Percentiles rank a stretch among this genome's conserved stretches.
phyloP scores from a whole-genome alignment of 2,113 vertebrate species.

The Dendropsophus ebraccatus region DNA sequence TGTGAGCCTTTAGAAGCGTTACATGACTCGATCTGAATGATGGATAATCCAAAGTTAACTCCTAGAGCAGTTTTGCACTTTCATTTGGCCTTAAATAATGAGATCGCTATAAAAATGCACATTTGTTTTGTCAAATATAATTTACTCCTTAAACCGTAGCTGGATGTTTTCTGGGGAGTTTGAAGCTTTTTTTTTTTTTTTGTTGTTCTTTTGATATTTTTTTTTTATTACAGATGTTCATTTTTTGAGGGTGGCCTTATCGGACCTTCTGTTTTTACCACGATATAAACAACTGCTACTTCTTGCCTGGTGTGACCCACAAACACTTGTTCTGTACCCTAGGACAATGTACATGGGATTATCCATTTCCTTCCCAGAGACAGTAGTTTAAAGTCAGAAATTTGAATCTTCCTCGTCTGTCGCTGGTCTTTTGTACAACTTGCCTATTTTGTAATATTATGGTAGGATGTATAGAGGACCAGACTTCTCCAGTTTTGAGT shows the following conservation, averaged over 20 bases:
- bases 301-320: not conserved
- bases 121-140: not conserved
- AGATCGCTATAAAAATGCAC: not conserved
- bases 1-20: no score
- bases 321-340: not conserved
- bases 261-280: not conserved
- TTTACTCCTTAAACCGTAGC: not conserved
- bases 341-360: not conserved
- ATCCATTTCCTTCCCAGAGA: not conserved
- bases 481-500: not conserved
- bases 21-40: no score
- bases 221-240: not conserved
- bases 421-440: slow-evolving; percentile 72
- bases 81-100: not conserved
- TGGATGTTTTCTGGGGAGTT: no score
- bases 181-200: not conserved
- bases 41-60: no score
- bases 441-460: slow-evolving; percentile 9
- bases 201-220: no score
- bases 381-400: not conserved
- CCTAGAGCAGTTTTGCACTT: not conserved
- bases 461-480: not conserved
- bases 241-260: not conserved
- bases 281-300: not conserved
- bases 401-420: slow-evolving; percentile 70